Percentiles rank a stretch among this genome's conserved stretches.
Evolutionary conservation across 2,113 vertebrate species (phyloP).

Genomic region (Neolamprologus caudopunctatus): DNA sequence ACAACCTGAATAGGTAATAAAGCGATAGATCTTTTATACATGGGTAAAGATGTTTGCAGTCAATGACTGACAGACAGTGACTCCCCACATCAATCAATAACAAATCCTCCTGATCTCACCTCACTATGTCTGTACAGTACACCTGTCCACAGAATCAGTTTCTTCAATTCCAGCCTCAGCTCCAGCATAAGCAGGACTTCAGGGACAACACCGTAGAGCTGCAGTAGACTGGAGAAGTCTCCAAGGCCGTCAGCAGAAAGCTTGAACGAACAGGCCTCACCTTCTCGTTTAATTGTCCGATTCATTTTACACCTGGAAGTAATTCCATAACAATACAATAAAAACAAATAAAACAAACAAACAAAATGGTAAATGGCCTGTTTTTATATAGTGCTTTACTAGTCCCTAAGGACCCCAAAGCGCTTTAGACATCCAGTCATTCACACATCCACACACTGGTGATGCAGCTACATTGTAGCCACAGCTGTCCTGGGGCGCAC

Average conservation of each 20-base stretch:
- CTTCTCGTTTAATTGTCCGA: neutral
- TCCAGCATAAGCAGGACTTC: neutral
- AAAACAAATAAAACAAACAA: neutral
- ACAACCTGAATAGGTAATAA: no score
- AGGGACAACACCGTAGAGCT: neutral
- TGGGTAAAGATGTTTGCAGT: neutral
- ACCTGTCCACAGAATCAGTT: neutral
- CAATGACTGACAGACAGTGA: neutral
- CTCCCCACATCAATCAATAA: neutral
- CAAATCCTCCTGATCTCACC: neutral
- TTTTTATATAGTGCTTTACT: fast-evolving
- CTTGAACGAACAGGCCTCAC: neutral
- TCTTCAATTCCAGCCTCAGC: neutral
- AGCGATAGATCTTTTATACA: neutral
- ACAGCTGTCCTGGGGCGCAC: fast-evolving
- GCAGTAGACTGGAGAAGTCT: neutral
- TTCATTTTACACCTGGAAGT: neutral
- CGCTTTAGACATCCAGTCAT: no score
- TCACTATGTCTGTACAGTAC: neutral
- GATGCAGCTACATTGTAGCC: no score
- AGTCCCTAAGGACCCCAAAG: no score
- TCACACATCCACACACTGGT: no score
- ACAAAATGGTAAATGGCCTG: neutral
- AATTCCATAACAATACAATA: neutral
- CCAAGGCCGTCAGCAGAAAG: neutral